Evolutionary conservation across 2,797 vertebrate genomes (phyloP).

Genomic region (Darevskia nairensis): DNA sequence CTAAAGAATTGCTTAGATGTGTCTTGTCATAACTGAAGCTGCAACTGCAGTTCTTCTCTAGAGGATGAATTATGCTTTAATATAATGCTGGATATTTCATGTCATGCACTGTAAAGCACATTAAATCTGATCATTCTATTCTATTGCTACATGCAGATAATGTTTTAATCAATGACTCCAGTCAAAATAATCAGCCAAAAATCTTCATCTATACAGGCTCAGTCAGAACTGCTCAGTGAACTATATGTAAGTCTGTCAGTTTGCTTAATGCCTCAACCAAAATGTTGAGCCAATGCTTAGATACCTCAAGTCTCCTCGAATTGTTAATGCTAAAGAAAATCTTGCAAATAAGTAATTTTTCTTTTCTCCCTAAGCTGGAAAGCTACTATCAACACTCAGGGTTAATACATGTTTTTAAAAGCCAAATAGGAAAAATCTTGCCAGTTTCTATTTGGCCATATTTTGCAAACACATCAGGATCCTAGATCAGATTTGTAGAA

Average conservation of each 20-base stretch:
- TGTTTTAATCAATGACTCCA: slow-evolving; percentile 16
- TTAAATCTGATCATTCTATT: slow-evolving; percentile 12
- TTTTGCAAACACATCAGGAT: slow-evolving; percentile 28
- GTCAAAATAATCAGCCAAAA: slow-evolving; percentile 28
- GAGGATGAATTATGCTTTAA: neutral
- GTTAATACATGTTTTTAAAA: slow-evolving; percentile 12
- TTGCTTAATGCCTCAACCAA: slow-evolving; percentile 1
- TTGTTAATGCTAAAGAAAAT: slow-evolving; percentile 3
- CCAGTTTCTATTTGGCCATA: slow-evolving; percentile 16
- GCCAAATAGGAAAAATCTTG: neutral
- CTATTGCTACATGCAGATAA: slow-evolving; percentile 9
- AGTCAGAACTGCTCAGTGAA: neutral
- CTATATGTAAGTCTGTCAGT: neutral
- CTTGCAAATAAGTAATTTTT: slow-evolving; percentile 4
- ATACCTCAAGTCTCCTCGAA: neutral
- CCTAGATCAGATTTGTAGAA: neutral
- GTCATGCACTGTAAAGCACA: neutral
- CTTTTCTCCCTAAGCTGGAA: slow-evolving; percentile 8
- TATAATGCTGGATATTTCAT: neutral
- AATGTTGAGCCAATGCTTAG: neutral
- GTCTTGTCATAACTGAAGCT: neutral
- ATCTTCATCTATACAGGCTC: neutral
- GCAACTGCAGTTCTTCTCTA: neutral
- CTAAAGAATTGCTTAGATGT: neutral
- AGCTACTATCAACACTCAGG: neutral